A percentile compares a stretch with the other conserved stretches of the same genome.
Conservation (phyloP, 2,113 vertebrate genomes). For the Ceuthmochares aereus region DNA sequence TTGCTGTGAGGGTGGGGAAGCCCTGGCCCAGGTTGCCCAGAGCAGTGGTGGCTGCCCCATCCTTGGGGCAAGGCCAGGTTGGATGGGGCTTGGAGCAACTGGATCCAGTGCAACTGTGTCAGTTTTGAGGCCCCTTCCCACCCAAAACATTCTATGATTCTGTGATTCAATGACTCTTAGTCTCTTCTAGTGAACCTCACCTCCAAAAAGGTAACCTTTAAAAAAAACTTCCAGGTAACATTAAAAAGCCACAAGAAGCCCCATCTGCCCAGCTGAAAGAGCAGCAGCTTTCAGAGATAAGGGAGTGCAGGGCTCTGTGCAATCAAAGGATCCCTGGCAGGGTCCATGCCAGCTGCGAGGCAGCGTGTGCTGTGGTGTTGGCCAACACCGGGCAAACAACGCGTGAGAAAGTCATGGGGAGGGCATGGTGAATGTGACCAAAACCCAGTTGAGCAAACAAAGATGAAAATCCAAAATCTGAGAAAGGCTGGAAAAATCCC, state of each 20-base stretch:
- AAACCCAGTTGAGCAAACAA: background rate
- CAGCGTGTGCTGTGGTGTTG: rapidly evolving
- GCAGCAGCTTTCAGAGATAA: background rate
- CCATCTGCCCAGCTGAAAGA: background rate
- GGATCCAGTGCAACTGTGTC: too few species aligned
- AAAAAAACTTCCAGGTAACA: too few species aligned
- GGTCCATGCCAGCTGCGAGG: background rate
- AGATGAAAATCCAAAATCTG: background rate
- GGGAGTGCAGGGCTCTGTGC: too few species aligned
- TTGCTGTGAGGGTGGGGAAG: too few species aligned
- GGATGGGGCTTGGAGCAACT: too few species aligned
- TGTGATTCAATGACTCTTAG: background rate
- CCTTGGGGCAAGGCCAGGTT: too few species aligned
- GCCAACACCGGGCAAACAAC: background rate
- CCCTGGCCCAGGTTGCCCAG: too few species aligned
- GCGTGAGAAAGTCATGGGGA: background rate
- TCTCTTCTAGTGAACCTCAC: background rate
- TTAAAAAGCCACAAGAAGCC: background rate
- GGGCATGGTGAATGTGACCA: rapidly evolving
- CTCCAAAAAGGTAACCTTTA: background rate
- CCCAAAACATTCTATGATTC: too few species aligned
- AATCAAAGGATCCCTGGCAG: background rate
- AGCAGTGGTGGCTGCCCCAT: too few species aligned
- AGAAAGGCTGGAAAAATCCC: background rate
- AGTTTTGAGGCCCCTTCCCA: too few species aligned